A percentile compares a stretch with the other conserved stretches of the same genome.
These are phyloP conservation scores for Halichoeres trimaculatus DNA, from an alignment of 2,113 vertebrate species.

Conservation along the genomic window DNA sequence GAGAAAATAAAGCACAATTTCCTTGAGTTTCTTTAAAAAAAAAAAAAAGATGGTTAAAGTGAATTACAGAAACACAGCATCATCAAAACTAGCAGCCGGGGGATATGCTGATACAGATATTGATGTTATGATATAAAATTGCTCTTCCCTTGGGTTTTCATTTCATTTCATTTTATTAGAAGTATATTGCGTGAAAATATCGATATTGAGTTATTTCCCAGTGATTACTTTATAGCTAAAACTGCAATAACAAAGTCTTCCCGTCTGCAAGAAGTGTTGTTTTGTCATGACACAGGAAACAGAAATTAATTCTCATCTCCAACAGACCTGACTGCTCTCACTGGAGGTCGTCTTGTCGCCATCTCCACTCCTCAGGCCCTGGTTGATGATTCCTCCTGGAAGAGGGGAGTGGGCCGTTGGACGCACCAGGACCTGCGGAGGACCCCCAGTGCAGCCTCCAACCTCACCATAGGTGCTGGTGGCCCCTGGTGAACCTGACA, in stretches of 20 bases:
- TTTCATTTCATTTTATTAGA: not conserved
- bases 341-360: conserved; percentile 65
- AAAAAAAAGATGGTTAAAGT: not conserved
- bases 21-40: not conserved
- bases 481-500: conserved; percentile 78
- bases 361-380: conserved; percentile 39
- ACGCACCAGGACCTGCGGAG: conserved; percentile 92
- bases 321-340: conserved; percentile 68
- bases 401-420: conserved; percentile 88
- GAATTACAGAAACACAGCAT: conserved; percentile 9
- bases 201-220: not conserved
- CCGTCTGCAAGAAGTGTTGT: not conserved
- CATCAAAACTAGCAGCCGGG: not conserved
- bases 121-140: conserved; percentile 9
- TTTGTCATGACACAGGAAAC: not conserved
- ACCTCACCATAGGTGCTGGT: conserved; percentile 73
- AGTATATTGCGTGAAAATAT: not conserved
- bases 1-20: not conserved
- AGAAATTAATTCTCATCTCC: not conserved
- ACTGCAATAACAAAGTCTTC: not conserved
- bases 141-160: not conserved
- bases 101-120: conserved; percentile 9
- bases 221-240: not conserved
- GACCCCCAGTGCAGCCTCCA: conserved; percentile 83
- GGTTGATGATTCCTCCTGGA: conserved; percentile 57